Conservation (phyloP, 2,888 invertebrate species). For the Epinotia brunnichana region DNA sequence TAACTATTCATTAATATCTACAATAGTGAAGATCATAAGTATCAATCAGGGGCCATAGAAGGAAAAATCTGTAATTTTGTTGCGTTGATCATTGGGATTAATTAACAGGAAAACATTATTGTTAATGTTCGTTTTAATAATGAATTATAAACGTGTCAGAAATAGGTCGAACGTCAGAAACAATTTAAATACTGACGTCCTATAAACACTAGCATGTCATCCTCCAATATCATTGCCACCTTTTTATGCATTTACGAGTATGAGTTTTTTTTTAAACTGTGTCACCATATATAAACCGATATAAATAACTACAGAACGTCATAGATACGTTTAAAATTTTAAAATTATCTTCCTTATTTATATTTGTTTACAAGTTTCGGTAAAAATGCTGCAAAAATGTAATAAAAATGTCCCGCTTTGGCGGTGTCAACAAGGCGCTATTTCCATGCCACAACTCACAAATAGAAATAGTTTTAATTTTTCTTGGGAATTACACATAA, state of each 20-base stretch:
- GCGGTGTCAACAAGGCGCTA: no score
- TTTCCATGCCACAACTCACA: no score
- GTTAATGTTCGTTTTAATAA: not conserved
- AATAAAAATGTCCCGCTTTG: no score
- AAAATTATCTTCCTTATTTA: not conserved
- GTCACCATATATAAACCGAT: not conserved
- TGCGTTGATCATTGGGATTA: not conserved
- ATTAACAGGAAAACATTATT: not conserved
- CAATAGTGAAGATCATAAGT: no score
- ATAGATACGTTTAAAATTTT: not conserved
- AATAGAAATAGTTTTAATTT: no score
- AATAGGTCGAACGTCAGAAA: slow-evolving; percentile 16
- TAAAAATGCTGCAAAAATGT: not conserved
- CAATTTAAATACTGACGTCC: not conserved
- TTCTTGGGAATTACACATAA: not conserved
- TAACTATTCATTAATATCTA: no score
- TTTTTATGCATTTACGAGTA: not conserved
- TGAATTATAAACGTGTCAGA: not conserved
- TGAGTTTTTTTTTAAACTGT: not conserved
- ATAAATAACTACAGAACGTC: not conserved
- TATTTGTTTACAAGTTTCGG: not conserved
- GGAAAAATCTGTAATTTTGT: not conserved
- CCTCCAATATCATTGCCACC: not conserved
- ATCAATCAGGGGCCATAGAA: no score
- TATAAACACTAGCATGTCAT: slow-evolving; percentile 4